Percentiles rank a stretch among this genome's conserved stretches.
Evolutionary conservation across 2,888 invertebrate genomes (phyloP).

Genomic region (Noctua comes): DNA sequence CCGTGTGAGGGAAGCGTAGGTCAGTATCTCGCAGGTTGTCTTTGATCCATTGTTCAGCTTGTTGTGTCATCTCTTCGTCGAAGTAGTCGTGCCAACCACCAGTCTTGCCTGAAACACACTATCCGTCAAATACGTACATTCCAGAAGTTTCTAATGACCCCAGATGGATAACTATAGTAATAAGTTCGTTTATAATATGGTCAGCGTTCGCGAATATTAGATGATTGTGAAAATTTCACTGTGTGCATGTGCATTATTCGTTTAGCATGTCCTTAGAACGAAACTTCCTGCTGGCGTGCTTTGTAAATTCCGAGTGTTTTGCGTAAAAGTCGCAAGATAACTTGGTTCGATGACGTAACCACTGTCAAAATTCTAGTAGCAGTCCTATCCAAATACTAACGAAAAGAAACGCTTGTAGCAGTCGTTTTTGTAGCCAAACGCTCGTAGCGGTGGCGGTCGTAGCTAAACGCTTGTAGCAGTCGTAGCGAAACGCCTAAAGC

Average conservation of each 20-base stretch:
- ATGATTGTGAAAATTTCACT: not conserved
- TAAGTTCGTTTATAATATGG: not conserved
- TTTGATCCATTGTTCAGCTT: conserved; percentile 92
- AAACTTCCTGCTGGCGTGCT: not conserved
- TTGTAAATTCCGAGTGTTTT: not conserved
- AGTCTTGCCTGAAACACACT: conserved; percentile 29
- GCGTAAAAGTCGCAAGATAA: not conserved
- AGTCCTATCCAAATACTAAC: not conserved
- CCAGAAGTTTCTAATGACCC: not conserved
- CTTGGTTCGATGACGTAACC: not conserved
- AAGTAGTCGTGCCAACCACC: conserved; percentile 70
- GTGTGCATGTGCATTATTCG: not conserved
- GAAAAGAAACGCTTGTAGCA: not conserved
- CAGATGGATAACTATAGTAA: not conserved
- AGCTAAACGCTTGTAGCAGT: not conserved
- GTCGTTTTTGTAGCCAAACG: not conserved
- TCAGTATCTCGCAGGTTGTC: conserved; percentile 87
- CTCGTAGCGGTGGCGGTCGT: not conserved
- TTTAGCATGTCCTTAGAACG: not conserved
- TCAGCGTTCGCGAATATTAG: not conserved
- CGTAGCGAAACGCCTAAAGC: no score
- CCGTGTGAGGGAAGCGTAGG: conserved; percentile 84
- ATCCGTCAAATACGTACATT: not conserved
- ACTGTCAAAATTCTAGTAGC: not conserved
- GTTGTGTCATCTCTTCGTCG: conserved; percentile 90